Base-by-base conservation (phyloP, 2,888 invertebrate genomes). In the Drosophila gaucha region DNA sequence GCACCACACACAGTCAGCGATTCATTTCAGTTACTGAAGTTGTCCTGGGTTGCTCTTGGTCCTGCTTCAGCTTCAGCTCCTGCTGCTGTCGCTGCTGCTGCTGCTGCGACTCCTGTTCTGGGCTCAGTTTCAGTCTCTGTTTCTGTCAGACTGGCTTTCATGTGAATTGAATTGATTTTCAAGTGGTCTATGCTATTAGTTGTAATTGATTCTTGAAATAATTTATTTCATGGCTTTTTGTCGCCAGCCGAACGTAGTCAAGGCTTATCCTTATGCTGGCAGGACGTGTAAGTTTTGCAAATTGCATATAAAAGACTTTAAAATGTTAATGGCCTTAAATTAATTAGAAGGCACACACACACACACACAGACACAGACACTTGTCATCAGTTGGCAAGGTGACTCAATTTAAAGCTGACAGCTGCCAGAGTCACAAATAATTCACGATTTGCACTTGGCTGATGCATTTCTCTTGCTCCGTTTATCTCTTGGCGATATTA, bases 161-260 rank as follows among this genome's bases (percentile, higher is more conserved):
- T 74, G 70, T 80, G 80, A 83, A 80, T 80, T 76, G 84, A 83
- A 80, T 80, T 80, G 80, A 80, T 80, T 80, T 80, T 70, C 74
- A 80, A 80, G 78, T 80, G 80, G 84, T 74, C 72, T 80, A 83
- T 80, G 80, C 80, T 83, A 77, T 84, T 83, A 80, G 84, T 71
- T 77, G 80, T 84, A 80, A 80, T 80, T 80, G 80, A 84, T 80
- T 84, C 84, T 77, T 72, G 84, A 84, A 80, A 80, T 80, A 82
- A 80, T 84, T 80, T 84, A 80, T 80, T 72, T 80, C 68, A 74
- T 83, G 68, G 67, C 80, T 77, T 83, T 80, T 76, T 82, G 80
- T 79, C 79, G 83, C 83, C 82, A 38, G 31, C 60, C 54, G 39
- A 52, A 30, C 31, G 49, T 12, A 16, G 5, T 16, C 60, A 20